Base-by-base conservation (phyloP, 1,140 invertebrate species). In the Panulirus ornatus region DNA sequence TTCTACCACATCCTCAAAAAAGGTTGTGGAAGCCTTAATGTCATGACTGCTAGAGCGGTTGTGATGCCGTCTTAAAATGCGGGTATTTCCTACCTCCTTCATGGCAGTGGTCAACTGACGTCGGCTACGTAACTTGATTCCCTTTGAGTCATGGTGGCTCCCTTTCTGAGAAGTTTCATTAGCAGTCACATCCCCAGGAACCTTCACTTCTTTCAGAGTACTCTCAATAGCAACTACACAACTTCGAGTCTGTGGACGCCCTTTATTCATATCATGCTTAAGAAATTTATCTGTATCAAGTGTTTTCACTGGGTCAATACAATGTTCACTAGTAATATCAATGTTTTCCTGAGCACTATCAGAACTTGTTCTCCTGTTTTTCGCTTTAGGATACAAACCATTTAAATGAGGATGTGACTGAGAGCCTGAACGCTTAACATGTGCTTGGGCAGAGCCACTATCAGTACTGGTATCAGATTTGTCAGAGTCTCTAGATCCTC, bases 321-420 rank as follows among this genome's bases (percentile, higher is more conserved):
- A 66, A 34, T 79, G 34, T 83, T 73, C 73, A 81, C 63, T 84
- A 14, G 66, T 76, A 73, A 88, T 88, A 63, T 87, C 84, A 76
- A 91, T 87, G 66, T 91, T 91, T 76, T 92, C 90, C 51, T 92
- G 86, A 81, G 79, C 88, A 76, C 81, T 86, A 44, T 91, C 90
- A 14, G 92, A 84, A 78, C 92, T 92, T 82, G 84, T 88, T 92
- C 89, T 89, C 83, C 92, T 91, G 73, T 78, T 92, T 71, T 92
- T 92, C 22, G 92, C 92, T 71, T 92, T 92, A 27, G 92, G 92
- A 84, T 84, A 92, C 14, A 89, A 81, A 81, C 86, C 87, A 88
- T 90, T 92, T 38, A 88, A 58, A 66, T 78, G 83, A 71, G 78
- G 66, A 58, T 51, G 84, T 27, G 83, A 76, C 63, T 91, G 89